A percentile compares a stretch with the other conserved stretches of the same genome.
Conservation (phyloP, 2,113 vertebrate genomes). For the Hypocryptadius cinnamomeus region DNA sequence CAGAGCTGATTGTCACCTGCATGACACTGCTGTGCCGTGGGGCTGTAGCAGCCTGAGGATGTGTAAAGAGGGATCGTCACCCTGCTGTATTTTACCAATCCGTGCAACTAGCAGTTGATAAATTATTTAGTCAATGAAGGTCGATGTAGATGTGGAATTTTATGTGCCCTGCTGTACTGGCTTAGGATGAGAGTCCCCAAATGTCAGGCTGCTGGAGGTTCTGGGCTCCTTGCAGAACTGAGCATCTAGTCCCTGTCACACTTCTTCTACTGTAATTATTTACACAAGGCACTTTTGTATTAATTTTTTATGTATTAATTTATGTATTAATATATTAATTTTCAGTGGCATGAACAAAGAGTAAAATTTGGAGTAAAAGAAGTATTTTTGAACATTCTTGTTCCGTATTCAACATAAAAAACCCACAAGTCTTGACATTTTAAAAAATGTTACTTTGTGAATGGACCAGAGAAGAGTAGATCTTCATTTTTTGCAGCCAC, state of each 20-base stretch:
- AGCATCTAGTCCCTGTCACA: background rate
- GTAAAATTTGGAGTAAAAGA: background rate
- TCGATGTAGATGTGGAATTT: background rate
- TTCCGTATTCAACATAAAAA: background rate
- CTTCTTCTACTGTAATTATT: background rate
- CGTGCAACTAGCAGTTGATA: background rate
- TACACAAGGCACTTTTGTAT: background rate
- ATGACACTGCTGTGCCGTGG: rapidly evolving
- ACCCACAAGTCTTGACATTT: background rate
- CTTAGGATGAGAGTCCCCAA: background rate
- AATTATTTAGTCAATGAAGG: background rate
- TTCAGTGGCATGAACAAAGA: background rate
- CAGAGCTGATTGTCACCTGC: background rate
- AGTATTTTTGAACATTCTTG: background rate
- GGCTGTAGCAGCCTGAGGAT: background rate
- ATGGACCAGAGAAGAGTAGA: background rate
- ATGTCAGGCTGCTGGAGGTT: background rate
- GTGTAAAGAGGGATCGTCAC: background rate
- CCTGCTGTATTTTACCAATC: background rate
- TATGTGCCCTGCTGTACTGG: background rate
- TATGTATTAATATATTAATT: background rate
- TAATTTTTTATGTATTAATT: too few relatives aligned
- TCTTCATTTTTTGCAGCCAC: background rate
- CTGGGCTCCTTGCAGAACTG: background rate
- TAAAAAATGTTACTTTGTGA: background rate